These are phyloP conservation scores for Hylaeus volcanicus DNA, from an alignment of 1,140 invertebrate species.

Conservation along the genomic window DNA sequence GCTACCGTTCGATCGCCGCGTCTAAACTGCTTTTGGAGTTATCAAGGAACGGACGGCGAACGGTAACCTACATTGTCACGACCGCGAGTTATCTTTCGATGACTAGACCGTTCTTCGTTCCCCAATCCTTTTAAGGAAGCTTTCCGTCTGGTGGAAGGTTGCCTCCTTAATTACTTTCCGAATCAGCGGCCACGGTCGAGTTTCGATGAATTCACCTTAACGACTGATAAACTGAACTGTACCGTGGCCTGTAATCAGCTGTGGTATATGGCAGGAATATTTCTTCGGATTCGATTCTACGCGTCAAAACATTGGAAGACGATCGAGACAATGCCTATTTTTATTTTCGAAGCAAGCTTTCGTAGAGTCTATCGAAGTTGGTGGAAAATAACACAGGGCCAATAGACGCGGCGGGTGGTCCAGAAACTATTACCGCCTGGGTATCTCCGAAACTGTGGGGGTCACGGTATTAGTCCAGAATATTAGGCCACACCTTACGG, in stretches of 20 bases:
- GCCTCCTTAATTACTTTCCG: conserved; percentile 13
- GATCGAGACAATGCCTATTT: background rate
- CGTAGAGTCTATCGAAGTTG: background rate
- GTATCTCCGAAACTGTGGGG: no score
- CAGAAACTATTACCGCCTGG: background rate
- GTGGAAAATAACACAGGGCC: background rate
- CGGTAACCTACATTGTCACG: conserved; percentile 60
- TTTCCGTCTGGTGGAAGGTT: background rate
- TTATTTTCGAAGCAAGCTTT: background rate
- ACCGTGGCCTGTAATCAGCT: no score
- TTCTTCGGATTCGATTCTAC: background rate
- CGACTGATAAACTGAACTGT: background rate
- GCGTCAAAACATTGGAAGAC: conserved; percentile 3
- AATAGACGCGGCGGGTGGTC: background rate
- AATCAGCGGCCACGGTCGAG: background rate
- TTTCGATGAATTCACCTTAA: background rate
- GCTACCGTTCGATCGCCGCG: background rate
- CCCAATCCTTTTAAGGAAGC: conserved; percentile 36
- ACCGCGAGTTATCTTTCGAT: conserved; percentile 37
- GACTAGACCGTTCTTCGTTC: conserved; percentile 26
- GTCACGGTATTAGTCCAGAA: background rate
- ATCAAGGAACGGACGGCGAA: conserved; percentile 59
- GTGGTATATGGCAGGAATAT: background rate
- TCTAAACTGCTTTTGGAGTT: conserved; percentile 47
- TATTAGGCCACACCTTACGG: no score